Evolutionary conservation across 2,797 vertebrate genomes (phyloP).

Genomic region (Ptychadena robeensis): DNA sequence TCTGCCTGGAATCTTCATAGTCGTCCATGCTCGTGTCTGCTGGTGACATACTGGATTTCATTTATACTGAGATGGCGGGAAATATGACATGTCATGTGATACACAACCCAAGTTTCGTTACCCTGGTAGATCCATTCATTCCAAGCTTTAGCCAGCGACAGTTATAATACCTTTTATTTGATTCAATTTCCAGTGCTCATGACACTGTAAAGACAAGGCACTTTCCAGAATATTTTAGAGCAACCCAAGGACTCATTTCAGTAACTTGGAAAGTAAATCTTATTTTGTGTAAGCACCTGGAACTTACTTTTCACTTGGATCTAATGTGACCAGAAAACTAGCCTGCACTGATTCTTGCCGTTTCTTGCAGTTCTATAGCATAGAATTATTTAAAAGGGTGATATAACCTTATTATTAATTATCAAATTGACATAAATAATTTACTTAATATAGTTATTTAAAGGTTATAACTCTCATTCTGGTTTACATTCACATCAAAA

Average conservation of each 20-base stretch:
- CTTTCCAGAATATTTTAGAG: conserved; percentile 12
- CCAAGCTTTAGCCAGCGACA: conserved; percentile 28
- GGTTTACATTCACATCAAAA: too few species aligned
- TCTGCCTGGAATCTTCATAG: conserved; percentile 58
- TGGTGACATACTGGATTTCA: conserved; percentile 56
- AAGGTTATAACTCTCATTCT: too few species aligned
- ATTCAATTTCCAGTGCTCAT: conserved; percentile 3
- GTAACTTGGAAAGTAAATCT: not conserved
- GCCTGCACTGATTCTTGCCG: not conserved
- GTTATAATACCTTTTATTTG: conserved; percentile 28
- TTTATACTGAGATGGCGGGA: conserved; percentile 41
- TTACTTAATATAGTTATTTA: too few species aligned
- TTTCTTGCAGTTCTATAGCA: too few species aligned
- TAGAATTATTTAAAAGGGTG: too few species aligned
- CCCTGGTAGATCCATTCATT: conserved; percentile 47
- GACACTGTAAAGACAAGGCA: not conserved
- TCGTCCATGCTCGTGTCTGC: conserved; percentile 52
- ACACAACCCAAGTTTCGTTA: conserved; percentile 22
- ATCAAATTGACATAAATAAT: too few species aligned
- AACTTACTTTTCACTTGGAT: not conserved
- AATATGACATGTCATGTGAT: conserved; percentile 41
- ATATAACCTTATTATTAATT: too few species aligned
- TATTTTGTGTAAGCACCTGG: not conserved
- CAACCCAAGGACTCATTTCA: conserved; percentile 12
- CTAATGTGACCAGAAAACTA: not conserved